A percentile compares a stretch with the other conserved stretches of the same genome.
Conservation (phyloP, 1,140 invertebrate species). For the Trichonephila clavata region DNA sequence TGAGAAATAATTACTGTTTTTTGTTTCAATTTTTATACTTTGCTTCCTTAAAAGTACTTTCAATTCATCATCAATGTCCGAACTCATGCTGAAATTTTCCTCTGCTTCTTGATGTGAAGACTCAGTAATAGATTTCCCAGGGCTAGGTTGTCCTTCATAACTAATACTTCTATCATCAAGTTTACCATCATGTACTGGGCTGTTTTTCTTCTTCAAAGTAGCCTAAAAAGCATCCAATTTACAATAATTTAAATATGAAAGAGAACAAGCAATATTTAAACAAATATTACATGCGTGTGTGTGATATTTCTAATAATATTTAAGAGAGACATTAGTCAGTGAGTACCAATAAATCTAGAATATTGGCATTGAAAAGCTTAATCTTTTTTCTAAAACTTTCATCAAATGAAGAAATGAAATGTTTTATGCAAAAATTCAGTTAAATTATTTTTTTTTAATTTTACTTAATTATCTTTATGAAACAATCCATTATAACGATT, state of each 20-base stretch:
- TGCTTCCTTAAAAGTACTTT: conserved; percentile 4
- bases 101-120: background rate
- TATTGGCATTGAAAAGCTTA: too few relatives aligned
- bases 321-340: too few relatives aligned
- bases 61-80: conserved; percentile 24
- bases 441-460: too few relatives aligned
- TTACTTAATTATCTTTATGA: too few relatives aligned
- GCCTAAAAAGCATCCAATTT: background rate
- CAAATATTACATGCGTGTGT: background rate
- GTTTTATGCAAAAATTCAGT: too few relatives aligned
- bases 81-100: background rate
- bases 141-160: background rate
- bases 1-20: background rate
- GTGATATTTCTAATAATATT: too few relatives aligned
- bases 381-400: too few relatives aligned
- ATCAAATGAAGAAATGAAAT: too few relatives aligned
- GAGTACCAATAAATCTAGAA: too few relatives aligned
- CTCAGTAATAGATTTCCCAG: background rate
- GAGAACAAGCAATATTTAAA: background rate
- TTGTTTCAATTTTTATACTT: background rate
- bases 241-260: background rate
- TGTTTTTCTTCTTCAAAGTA: conserved; percentile 23
- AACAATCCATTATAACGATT: too few relatives aligned
- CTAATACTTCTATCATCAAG: background rate
- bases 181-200: background rate